These are phyloP conservation scores for Campoplex nolae DNA, from an alignment of 2,888 invertebrate species.

Conservation along the genomic window DNA sequence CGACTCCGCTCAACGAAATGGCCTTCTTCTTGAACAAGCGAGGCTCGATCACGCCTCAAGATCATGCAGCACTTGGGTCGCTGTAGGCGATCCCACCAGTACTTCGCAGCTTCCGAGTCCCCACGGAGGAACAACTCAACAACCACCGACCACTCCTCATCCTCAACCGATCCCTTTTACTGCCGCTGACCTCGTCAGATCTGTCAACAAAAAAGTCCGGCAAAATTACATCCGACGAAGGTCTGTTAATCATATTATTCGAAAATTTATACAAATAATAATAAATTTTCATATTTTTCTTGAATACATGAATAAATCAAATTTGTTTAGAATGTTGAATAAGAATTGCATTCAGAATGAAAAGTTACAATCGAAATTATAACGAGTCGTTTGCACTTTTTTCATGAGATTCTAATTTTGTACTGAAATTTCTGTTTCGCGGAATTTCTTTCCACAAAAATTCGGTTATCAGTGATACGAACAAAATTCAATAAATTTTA, in stretches of 20 bases:
- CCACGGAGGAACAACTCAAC: constrained; percentile 87
- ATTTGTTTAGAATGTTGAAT: too few relatives aligned
- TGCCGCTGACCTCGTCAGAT: constrained; percentile 89
- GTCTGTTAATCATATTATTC: constrained; percentile 65
- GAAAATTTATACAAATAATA: too few relatives aligned
- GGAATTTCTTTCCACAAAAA: too few relatives aligned
- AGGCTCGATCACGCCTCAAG: constrained; percentile 88
- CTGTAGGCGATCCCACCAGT: constrained; percentile 90
- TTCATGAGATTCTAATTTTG: too few relatives aligned
- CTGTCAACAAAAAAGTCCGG: constrained; percentile 93
- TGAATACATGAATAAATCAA: too few relatives aligned
- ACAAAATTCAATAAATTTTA: too few relatives aligned
- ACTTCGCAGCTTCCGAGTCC: constrained; percentile 94
- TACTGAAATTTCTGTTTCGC: too few relatives aligned
- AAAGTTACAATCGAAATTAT: too few relatives aligned
- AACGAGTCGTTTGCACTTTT: too few relatives aligned
- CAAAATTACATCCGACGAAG: constrained; percentile 92
- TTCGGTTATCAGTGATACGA: too few relatives aligned
- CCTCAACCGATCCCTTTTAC: constrained; percentile 87
- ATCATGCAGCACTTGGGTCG: constrained; percentile 95
- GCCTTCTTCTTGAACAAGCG: constrained; percentile 86
- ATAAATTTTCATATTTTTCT: background rate
- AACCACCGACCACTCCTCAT: constrained; percentile 79
- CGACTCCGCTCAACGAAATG: constrained; percentile 86
- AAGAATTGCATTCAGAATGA: too few relatives aligned